phyloP scores from a whole-genome alignment of 2,888 invertebrate genomes.

The Synergus laeviventris region DNA sequence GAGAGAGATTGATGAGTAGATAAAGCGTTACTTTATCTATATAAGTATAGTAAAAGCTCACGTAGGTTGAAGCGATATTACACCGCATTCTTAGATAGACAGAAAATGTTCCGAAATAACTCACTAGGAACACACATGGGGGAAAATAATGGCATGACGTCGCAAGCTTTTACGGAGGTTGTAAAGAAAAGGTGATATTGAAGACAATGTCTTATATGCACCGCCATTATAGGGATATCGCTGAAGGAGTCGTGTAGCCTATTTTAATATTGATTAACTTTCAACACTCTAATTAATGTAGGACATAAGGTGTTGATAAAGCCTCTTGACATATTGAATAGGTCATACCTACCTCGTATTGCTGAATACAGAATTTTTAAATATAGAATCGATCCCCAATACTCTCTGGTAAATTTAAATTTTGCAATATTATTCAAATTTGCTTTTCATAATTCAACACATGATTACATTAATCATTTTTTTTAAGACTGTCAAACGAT shows the following conservation, averaged over 20 bases:
- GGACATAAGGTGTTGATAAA: background rate
- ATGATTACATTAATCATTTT: background rate
- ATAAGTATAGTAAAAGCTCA: no score
- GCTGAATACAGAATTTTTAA: conserved; percentile 13
- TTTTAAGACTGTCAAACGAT: background rate
- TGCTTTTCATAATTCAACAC: background rate
- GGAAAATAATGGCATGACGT: conserved; percentile 15
- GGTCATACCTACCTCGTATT: background rate
- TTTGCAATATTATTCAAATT: background rate
- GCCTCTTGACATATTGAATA: conserved; percentile 28
- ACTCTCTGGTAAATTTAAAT: background rate
- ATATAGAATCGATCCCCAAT: background rate
- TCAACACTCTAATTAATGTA: conserved; percentile 9
- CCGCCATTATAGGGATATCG: background rate
- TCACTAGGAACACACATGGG: conserved; percentile 22
- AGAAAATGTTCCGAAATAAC: conserved; percentile 7
- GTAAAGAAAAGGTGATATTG: background rate
- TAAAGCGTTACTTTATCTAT: no score
- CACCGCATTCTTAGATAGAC: conserved; percentile 14
- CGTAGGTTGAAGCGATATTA: conserved; percentile 15
- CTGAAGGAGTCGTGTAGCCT: background rate
- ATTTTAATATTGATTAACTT: conserved; percentile 24
- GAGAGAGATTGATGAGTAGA: no score
- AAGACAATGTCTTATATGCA: background rate
- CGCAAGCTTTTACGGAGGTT: background rate